Evolutionary conservation across 2,113 vertebrate genomes (phyloP).

Genomic region (Halichoeres trimaculatus): DNA sequence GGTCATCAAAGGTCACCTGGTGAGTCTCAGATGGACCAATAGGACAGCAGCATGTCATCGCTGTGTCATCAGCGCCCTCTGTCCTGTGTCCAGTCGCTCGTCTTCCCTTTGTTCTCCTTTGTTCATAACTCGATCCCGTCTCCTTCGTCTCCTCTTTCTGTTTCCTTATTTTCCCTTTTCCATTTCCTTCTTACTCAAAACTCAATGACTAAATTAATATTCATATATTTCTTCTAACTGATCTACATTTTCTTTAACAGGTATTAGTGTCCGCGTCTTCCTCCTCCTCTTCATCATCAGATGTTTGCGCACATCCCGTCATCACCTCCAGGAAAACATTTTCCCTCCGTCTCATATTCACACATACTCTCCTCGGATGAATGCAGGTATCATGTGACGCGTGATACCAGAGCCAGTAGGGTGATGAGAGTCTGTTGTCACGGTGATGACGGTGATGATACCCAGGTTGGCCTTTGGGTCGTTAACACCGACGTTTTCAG

Average conservation of each 20-base stretch:
- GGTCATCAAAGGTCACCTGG: constrained; percentile 58
- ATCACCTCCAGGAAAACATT: constrained; percentile 1
- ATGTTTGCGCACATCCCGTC: constrained; percentile 6
- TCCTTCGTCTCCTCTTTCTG: neutral
- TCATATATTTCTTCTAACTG: no score
- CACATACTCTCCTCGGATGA: neutral
- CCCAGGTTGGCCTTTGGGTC: constrained; percentile 2
- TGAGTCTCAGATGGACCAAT: constrained; percentile 51
- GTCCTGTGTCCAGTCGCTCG: no score
- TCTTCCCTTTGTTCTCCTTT: constrained; percentile 1
- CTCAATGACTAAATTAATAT: no score
- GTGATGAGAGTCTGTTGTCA: constrained; percentile 50
- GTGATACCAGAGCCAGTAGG: constrained; percentile 22
- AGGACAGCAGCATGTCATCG: constrained; percentile 27
- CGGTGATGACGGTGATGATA: constrained; percentile 15
- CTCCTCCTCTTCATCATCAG: neutral
- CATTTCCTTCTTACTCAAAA: no score
- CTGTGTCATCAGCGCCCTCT: constrained; percentile 44
- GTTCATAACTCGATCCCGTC: neutral
- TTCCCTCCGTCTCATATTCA: constrained; percentile 33
- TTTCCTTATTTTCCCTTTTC: no score
- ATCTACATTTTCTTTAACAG: no score
- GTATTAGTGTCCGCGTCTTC: neutral
- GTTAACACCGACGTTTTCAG: neutral
- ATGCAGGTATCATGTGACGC: constrained; percentile 36